These are phyloP conservation scores for Cryptomyrus ogoouensis DNA, from an alignment of 2,113 vertebrate species.

Conservation along the genomic window DNA sequence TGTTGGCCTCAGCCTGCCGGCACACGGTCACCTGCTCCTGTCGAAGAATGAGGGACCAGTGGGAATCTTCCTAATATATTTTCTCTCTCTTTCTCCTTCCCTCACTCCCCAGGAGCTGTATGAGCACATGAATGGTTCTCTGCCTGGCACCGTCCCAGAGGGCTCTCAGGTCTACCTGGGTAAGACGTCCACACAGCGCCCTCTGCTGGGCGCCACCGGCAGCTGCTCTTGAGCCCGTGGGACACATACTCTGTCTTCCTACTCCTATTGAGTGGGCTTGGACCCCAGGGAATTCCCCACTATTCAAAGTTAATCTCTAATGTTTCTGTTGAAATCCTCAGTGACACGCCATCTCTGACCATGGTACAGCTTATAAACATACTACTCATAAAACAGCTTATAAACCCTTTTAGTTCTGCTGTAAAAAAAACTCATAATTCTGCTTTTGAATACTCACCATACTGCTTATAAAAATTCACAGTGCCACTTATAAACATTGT, in stretches of 20 bases:
- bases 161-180: constrained; percentile 92
- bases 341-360: neutral
- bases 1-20: neutral
- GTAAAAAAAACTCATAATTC: neutral
- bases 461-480: neutral
- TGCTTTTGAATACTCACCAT: neutral
- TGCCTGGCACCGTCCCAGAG: constrained; percentile 72
- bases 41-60: neutral
- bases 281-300: neutral
- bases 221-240: neutral
- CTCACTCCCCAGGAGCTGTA: constrained; percentile 79
- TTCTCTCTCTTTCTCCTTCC: neutral
- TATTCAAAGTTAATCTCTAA: neutral
- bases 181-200: constrained; percentile 46
- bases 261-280: neutral
- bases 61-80: neutral
- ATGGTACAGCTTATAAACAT: neutral
- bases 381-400: neutral
- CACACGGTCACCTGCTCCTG: no score
- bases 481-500: neutral
- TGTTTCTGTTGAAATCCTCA: neutral
- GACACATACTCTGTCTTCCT: neutral
- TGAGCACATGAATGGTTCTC: constrained; percentile 93
- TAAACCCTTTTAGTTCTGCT: neutral
- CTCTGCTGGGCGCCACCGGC: neutral